Percentiles rank a stretch among this genome's conserved stretches.
Evolutionary conservation across 2,888 invertebrate genomes (phyloP).

Genomic region (Hydrotaea cyrtoneurina): DNA sequence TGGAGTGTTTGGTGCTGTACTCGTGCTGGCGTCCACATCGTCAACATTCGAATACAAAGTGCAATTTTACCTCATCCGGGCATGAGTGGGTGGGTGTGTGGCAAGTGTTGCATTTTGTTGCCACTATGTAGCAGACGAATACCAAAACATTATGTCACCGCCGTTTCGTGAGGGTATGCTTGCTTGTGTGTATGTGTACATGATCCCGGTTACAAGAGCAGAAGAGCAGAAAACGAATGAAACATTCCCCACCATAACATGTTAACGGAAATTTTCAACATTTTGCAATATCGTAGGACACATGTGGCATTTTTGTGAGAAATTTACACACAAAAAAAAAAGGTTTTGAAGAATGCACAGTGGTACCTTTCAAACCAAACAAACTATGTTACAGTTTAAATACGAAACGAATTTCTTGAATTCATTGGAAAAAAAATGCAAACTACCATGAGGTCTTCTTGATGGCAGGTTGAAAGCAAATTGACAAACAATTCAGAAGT

Average conservation of each 20-base stretch:
- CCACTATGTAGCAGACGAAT: not conserved
- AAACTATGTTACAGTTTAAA: too few relatives aligned
- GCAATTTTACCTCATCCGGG: not conserved
- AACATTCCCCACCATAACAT: slow-evolving; percentile 2
- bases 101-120: not conserved
- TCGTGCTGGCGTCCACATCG: not conserved
- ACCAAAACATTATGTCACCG: not conserved
- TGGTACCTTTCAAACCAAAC: too few relatives aligned
- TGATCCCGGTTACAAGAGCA: too few relatives aligned
- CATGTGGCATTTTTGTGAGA: slow-evolving; percentile 2
- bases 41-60: not conserved
- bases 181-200: too few relatives aligned
- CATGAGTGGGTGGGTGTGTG: too few relatives aligned
- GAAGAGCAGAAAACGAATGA: not conserved
- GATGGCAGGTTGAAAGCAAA: too few relatives aligned
- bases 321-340: not conserved
- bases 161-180: too few relatives aligned
- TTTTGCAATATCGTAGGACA: not conserved
- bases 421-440: too few relatives aligned
- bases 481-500: too few relatives aligned
- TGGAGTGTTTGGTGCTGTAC: not conserved
- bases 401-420: too few relatives aligned
- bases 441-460: too few relatives aligned
- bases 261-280: slow-evolving; percentile 44
- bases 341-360: not conserved